Conservation (phyloP, 2,113 vertebrate genomes). For the Etia nguti region DNA sequence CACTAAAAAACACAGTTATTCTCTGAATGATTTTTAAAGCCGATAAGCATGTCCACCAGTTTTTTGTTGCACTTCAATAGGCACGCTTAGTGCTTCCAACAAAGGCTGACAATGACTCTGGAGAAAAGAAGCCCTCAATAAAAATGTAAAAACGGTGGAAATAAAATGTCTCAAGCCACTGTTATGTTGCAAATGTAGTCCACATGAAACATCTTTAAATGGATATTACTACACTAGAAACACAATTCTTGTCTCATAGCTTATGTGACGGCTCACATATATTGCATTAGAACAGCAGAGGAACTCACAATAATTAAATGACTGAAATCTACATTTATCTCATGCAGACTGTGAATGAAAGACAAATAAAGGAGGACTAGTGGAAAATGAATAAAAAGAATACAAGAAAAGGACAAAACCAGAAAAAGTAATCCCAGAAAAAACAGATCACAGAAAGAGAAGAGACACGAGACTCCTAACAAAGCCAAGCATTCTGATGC, state of each 20-base stretch:
- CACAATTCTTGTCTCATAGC: not conserved
- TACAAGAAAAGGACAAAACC: not conserved
- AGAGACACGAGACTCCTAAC: not conserved
- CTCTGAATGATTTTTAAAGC: not conserved
- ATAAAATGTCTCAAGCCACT: not conserved
- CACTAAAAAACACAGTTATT: not conserved
- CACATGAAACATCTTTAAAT: not conserved
- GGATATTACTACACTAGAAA: not conserved
- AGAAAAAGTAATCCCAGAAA: not conserved
- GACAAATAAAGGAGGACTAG: not conserved
- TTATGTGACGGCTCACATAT: not conserved
- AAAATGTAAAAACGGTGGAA: not conserved
- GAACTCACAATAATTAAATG: not conserved
- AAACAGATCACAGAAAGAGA: not conserved
- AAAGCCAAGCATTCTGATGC: slow-evolving; percentile 15
- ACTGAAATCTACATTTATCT: not conserved
- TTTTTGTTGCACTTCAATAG: not conserved
- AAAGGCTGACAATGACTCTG: not conserved
- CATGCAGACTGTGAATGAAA: not conserved
- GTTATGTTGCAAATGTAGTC: not conserved
- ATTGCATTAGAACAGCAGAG: not conserved
- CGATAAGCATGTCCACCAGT: not conserved
- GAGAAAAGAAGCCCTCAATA: not conserved
- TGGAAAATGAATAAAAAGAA: not conserved
- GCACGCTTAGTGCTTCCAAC: not conserved